Evolutionary conservation across 1,140 invertebrate species (phyloP), one percentile per base, ranked within the genome.

Genomic region (Panagrolaimus sp.): DNA sequence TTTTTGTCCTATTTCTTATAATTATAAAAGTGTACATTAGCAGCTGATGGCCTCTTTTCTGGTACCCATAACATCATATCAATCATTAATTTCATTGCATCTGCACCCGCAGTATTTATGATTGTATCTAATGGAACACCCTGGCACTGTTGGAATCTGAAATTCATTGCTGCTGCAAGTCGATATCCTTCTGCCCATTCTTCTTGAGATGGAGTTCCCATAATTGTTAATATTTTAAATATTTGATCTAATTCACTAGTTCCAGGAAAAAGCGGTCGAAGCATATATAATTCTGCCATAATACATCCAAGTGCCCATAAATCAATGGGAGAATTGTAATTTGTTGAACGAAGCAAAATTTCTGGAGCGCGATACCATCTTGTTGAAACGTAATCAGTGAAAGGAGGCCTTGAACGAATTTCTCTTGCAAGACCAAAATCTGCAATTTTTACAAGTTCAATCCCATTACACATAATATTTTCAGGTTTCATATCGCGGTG

Each of bases 311-410:
- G 81, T 0, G 96, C 96, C 94, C 95, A 99, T 67, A 99, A 88
- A 84, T 99, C 96, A 71, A 99, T 97, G 0, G 96, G 92, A 66
- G 92, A 94, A 75, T 90, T 94, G 85, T 99, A 99, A 61, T 88
- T 90, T 0, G 92, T 94, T 0, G 95, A 96, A 78, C 95, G 91
- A 9, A 99, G 86, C 16, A 99, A 85, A 5, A 98, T 93, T 86
- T 97, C 94, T 1, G 93, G 93, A 4, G 93, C 93, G 76, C 93
- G 86, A 81, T 96, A 96, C 95, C 95, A 98, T 86, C 96, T 88
- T n/a, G 96, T 99, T 0, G 95, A 98, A 1, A 99, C 96, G 83
- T 98, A 98, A 83, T 98, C 95, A 9, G 96, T 98, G 81, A 96
- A 98, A 0, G 96, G 96, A 0, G 96, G 96, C 68, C 92, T 87